Percentiles rank a stretch among this genome's conserved stretches.
Conservation (phyloP, 2,113 vertebrate species). For the Dipodomys merriami region DNA sequence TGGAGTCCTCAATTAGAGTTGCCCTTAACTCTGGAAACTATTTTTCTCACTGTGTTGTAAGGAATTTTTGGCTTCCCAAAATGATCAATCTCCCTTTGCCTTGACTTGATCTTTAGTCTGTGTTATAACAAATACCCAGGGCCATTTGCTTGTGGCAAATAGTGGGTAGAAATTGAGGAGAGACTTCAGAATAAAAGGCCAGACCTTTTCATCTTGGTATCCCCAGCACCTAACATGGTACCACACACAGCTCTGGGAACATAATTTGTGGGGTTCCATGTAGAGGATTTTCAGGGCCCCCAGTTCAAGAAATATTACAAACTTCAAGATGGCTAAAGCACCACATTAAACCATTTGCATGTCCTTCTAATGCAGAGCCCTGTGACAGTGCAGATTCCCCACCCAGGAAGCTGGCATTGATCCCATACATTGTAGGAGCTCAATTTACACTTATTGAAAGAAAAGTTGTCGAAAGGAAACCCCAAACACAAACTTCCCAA, state of each 20-base stretch:
- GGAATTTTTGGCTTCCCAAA: not conserved
- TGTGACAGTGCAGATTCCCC: not conserved
- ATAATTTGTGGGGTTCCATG: not conserved
- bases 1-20: not conserved
- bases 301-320: not conserved
- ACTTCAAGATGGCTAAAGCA: not conserved
- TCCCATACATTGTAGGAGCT: not conserved
- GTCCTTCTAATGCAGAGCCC: not conserved
- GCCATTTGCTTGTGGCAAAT: not conserved
- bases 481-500: not conserved
- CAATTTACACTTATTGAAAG: not conserved
- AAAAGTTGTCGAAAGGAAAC: not conserved
- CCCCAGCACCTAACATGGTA: not conserved
- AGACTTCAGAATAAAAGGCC: not conserved
- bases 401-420: not conserved
- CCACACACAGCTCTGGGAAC: not conserved
- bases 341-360: not conserved
- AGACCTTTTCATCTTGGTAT: not conserved
- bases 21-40: conserved; percentile 50
- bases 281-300: not conserved
- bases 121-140: not conserved
- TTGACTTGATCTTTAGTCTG: not conserved
- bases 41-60: conserved; percentile 1
- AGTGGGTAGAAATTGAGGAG: not conserved
- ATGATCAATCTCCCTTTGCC: not conserved